A percentile compares a stretch with the other conserved stretches of the same genome.
Conservation (phyloP, 2,797 vertebrate genomes). For the Mycteria americana region DNA sequence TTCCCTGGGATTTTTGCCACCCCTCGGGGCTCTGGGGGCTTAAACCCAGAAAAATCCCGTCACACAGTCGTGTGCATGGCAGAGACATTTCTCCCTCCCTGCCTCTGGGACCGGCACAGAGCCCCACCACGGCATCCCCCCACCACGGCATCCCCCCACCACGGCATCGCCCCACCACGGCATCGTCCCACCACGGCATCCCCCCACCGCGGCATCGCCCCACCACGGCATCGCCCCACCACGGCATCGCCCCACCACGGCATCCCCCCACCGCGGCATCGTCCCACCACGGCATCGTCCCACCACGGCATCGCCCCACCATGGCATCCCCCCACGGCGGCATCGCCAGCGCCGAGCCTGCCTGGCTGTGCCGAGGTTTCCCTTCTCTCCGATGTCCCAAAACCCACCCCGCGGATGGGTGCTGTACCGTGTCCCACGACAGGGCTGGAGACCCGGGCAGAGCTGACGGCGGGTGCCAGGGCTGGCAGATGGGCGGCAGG, state of each 20-base stretch:
- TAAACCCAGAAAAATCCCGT: neutral
- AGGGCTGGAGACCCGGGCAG: neutral
- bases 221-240: neutral
- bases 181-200: neutral
- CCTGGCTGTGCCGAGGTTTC: too few species aligned
- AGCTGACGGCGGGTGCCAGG: neutral
- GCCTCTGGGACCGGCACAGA: rapidly evolving
- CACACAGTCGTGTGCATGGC: neutral
- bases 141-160: neutral
- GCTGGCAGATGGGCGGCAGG: neutral
- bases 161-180: neutral
- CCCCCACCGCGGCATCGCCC: neutral
- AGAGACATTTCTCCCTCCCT: neutral
- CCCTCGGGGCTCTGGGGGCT: rapidly evolving
- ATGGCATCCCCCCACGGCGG: too few species aligned
- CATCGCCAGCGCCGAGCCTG: neutral
- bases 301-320: too few species aligned
- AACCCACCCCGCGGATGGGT: neutral
- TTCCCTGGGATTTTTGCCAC: neutral
- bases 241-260: neutral
- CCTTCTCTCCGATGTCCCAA: neutral
- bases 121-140: neutral
- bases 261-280: neutral
- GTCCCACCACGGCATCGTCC: too few species aligned
- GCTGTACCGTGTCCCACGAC: neutral